A percentile compares a stretch with the other conserved stretches of the same genome.
These are phyloP conservation scores for Gryllus bimaculatus DNA, from an alignment of 1,140 invertebrate genomes.

Conservation along the genomic window DNA sequence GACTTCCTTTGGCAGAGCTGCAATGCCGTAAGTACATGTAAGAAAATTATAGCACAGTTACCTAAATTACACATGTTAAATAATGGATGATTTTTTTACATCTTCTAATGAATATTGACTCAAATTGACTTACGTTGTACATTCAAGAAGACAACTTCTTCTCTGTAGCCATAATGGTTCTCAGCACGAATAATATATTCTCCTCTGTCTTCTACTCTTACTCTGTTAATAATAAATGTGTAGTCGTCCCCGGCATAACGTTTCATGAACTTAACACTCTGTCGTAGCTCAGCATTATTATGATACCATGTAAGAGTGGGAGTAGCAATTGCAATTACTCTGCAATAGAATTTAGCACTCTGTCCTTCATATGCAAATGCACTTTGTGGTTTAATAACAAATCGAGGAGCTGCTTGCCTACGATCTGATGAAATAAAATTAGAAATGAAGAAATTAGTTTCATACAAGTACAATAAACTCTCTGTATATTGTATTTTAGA, in stretches of 20 bases:
- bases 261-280: slow-evolving; percentile 99
- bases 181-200: slow-evolving; percentile 96
- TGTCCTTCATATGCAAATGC: slow-evolving; percentile 95
- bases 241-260: slow-evolving; percentile 92
- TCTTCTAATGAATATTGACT: background rate
- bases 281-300: slow-evolving; percentile 85
- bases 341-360: slow-evolving; percentile 93
- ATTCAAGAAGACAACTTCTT: slow-evolving; percentile 94
- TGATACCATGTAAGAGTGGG: slow-evolving; percentile 93
- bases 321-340: slow-evolving; percentile 87
- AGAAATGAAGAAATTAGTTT: slow-evolving; percentile 12
- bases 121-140: slow-evolving; percentile 72
- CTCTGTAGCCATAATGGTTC: slow-evolving; percentile 93
- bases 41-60: background rate
- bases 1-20: slow-evolving; percentile 71
- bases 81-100: background rate
- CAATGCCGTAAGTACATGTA: slow-evolving; percentile 19
- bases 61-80: background rate
- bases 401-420: slow-evolving; percentile 91
- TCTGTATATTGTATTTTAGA: background rate
- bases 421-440: slow-evolving; percentile 60
- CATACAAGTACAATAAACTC: background rate
- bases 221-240: slow-evolving; percentile 93
- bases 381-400: slow-evolving; percentile 92
- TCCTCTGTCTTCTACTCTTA: slow-evolving; percentile 88